Conservation (phyloP, 1,140 invertebrate species). For the Ceratitis capitata region DNA sequence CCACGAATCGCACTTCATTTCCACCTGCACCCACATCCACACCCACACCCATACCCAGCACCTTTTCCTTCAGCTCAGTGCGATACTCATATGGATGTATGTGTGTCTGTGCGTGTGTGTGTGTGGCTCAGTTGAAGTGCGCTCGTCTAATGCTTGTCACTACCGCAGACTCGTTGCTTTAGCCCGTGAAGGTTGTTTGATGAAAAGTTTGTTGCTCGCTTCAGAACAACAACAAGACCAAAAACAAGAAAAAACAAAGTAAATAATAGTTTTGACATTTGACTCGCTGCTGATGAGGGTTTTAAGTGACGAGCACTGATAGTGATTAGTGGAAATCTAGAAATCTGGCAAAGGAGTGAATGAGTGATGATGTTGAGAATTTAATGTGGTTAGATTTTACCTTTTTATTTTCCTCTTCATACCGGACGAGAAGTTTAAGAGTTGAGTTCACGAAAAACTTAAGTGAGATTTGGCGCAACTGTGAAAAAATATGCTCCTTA, state of each 20-base stretch:
- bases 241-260: no score
- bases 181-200: not conserved
- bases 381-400: not conserved
- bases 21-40: no score
- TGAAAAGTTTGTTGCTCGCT: not conserved
- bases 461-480: not conserved
- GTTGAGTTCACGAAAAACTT: not conserved
- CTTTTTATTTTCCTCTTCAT: no score
- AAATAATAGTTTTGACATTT: constrained; percentile 4
- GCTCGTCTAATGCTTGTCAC: no score
- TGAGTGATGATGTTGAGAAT: not conserved
- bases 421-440: no score
- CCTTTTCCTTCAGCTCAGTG: not conserved
- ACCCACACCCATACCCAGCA: not conserved
- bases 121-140: no score
- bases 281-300: not conserved
- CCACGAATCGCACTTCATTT: not conserved
- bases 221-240: no score
- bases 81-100: no score
- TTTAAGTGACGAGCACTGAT: not conserved
- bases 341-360: no score
- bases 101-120: no score
- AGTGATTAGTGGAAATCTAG: not conserved
- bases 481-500: no score
- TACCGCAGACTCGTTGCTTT: not conserved